Evolutionary conservation across 2,888 invertebrate genomes (phyloP).

Genomic region (Netelia fuscicornis): DNA sequence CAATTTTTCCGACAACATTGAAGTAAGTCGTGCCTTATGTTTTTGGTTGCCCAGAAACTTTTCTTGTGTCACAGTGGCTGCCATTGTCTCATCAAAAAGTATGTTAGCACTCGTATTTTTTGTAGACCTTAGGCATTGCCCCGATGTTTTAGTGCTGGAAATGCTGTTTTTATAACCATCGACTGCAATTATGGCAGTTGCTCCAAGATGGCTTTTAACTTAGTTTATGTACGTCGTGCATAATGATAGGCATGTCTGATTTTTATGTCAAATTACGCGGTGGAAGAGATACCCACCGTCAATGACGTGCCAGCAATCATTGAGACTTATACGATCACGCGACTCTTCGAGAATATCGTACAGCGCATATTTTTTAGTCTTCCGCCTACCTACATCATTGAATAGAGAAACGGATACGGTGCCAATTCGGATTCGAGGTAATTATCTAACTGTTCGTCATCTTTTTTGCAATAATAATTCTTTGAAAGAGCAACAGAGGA

Average conservation of each 20-base stretch:
- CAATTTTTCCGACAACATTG: constrained; percentile 20
- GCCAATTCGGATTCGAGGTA: constrained; percentile 55
- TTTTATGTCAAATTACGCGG: constrained; percentile 49
- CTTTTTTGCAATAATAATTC: constrained; percentile 20
- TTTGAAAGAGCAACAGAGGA: constrained; percentile 26
- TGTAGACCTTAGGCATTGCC: constrained; percentile 20
- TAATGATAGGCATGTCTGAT: constrained; percentile 40
- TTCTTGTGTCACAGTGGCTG: constrained; percentile 51
- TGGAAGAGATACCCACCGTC: constrained; percentile 53
- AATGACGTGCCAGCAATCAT: constrained; percentile 33
- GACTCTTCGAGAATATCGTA: constrained; percentile 35
- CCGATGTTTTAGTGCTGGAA: constrained; percentile 44
- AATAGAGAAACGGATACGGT: constrained; percentile 52
- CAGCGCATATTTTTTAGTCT: constrained; percentile 39
- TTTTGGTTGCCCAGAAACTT: constrained; percentile 57
- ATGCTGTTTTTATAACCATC: constrained; percentile 47
- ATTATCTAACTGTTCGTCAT: constrained; percentile 14
- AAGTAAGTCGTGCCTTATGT: constrained; percentile 48
- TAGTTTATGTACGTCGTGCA: constrained; percentile 55
- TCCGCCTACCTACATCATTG: constrained; percentile 25
- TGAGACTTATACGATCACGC: not conserved
- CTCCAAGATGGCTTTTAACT: constrained; percentile 55
- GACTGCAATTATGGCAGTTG: constrained; percentile 56
- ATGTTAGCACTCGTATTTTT: constrained; percentile 44
- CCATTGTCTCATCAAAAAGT: constrained; percentile 43